These are phyloP conservation scores for Drosophila bunnanda DNA, from an alignment of 2,888 invertebrate species.

Conservation along the genomic window DNA sequence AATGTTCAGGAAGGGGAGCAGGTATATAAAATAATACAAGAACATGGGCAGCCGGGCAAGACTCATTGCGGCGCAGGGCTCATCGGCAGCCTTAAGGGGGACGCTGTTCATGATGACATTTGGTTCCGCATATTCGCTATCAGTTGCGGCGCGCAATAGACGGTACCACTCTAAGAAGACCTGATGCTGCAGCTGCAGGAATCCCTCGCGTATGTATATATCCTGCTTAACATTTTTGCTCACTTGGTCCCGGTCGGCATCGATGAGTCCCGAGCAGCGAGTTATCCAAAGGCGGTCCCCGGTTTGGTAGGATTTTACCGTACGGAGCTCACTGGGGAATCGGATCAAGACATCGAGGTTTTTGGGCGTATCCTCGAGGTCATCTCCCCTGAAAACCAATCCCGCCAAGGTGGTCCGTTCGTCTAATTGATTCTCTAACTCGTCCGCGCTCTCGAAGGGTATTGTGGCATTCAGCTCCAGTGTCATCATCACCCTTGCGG, in stretches of 20 bases:
- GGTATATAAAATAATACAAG: conserved; percentile 70
- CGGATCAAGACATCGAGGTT: conserved; percentile 60
- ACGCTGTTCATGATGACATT: conserved; percentile 56
- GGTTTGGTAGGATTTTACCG: conserved; percentile 54
- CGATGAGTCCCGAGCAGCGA: conserved; percentile 70
- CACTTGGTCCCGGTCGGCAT: conserved; percentile 43
- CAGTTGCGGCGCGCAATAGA: neutral
- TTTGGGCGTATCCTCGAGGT: conserved; percentile 17
- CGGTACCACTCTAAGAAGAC: conserved; percentile 70
- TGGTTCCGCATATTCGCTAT: conserved; percentile 26
- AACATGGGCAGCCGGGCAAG: conserved; percentile 57
- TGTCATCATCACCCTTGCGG: conserved; percentile 42
- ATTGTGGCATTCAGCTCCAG: conserved; percentile 50
- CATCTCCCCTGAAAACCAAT: conserved; percentile 49
- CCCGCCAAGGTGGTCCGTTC: conserved; percentile 66
- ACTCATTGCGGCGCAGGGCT: conserved; percentile 47
- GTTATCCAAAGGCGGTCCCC: conserved; percentile 74
- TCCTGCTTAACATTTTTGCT: conserved; percentile 55
- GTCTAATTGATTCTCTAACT: conserved; percentile 63
- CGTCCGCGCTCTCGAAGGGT: conserved; percentile 28
- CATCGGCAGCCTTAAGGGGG: conserved; percentile 35
- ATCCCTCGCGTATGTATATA: conserved; percentile 79
- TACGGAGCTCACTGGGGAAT: conserved; percentile 77
- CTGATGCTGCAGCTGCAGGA: conserved; percentile 76
- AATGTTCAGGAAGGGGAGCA: conserved; percentile 74